Conservation (phyloP, 1,140 invertebrate genomes). For the Lasioglossum albipes region DNA sequence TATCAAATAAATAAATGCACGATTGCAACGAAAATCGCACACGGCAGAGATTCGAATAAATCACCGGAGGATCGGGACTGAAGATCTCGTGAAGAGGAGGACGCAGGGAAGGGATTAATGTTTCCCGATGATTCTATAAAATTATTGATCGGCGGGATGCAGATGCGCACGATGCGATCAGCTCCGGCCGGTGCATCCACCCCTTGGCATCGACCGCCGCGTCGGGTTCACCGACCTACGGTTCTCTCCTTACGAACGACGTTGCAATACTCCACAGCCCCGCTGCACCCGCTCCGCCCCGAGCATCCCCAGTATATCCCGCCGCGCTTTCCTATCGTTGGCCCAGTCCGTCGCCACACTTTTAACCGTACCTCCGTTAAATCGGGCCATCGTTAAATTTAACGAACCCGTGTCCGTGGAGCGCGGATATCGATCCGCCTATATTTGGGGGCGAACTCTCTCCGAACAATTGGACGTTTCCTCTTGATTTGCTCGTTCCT, state of each 20-base stretch:
- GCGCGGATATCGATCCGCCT: no score
- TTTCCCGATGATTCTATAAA: not conserved
- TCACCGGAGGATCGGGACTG: no score
- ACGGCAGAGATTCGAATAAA: no score
- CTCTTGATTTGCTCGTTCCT: no score
- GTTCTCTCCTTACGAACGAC: slow-evolving; percentile 6
- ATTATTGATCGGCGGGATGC: slow-evolving; percentile 27
- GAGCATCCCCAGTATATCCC: slow-evolving; percentile 2
- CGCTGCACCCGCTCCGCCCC: not conserved
- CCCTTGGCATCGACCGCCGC: slow-evolving; percentile 46
- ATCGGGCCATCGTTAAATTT: slow-evolving; percentile 4
- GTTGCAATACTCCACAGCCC: not conserved
- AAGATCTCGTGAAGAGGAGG: no score
- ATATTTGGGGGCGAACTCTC: no score
- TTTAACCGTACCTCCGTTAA: not conserved
- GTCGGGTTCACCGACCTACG: slow-evolving; percentile 34
- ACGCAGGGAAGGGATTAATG: no score
- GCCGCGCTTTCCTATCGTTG: not conserved
- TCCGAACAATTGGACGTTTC: no score
- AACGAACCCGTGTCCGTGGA: not conserved
- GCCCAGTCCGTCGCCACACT: not conserved
- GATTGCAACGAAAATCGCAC: no score
- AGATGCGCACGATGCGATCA: slow-evolving; percentile 18
- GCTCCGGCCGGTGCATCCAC: slow-evolving; percentile 33
- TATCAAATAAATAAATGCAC: no score